phyloP scores from a whole-genome alignment of 2,113 vertebrate genomes.

The Octodon degus region DNA sequence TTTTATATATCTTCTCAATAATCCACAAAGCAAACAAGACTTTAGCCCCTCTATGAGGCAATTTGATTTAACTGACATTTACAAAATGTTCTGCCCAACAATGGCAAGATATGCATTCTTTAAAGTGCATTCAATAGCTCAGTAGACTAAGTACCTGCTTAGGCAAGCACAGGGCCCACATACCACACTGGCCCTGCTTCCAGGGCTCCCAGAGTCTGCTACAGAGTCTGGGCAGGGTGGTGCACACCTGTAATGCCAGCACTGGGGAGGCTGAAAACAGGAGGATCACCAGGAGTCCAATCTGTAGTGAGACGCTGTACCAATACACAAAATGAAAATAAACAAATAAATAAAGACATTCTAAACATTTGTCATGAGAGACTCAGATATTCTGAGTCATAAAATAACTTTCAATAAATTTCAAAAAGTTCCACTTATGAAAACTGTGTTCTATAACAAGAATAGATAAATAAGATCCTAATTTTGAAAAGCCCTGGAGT shows the following conservation, averaged over 20 bases:
- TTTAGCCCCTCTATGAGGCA: not conserved
- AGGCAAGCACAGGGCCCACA: no score
- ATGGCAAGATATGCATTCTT: not conserved
- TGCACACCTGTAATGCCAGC: no score
- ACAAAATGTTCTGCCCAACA: not conserved
- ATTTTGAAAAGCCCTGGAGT: not conserved
- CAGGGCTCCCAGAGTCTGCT: no score
- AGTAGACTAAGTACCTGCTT: no score
- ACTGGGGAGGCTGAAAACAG: no score
- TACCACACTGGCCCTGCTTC: no score
- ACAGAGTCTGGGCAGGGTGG: no score
- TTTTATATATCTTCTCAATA: not conserved
- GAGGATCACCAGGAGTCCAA: no score
- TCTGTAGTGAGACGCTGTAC: no score
- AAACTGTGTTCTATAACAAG: not conserved
- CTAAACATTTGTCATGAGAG: not conserved
- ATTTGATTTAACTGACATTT: not conserved
- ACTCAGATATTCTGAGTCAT: not conserved
- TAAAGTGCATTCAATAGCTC: not conserved
- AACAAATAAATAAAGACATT: no score
- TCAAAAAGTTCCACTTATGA: not conserved
- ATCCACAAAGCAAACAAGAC: not conserved
- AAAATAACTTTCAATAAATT: not conserved
- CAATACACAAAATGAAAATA: no score
- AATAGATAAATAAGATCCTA: not conserved